Percentiles rank a stretch among this genome's conserved stretches.
Conservation (phyloP, 2,113 vertebrate genomes). For the Empidonax alnorum region DNA sequence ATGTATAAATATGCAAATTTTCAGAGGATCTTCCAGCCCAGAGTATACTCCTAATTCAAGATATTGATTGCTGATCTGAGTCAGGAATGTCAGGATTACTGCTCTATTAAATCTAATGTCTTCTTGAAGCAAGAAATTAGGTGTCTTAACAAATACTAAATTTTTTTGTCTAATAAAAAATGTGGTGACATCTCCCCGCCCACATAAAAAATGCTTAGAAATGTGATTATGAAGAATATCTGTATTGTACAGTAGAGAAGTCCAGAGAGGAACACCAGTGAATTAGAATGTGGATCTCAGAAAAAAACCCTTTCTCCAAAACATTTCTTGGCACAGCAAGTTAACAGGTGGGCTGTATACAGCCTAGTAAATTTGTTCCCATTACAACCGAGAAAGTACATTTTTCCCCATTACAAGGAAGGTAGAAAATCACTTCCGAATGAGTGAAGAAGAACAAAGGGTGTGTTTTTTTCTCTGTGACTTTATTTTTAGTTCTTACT, state of each 20-base stretch:
- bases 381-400: not conserved
- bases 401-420: not conserved
- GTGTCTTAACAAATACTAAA: conserved; percentile 41
- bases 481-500: not conserved
- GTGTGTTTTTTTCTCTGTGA: not conserved
- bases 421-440: not conserved
- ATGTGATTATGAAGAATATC: conserved; percentile 18
- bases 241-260: not conserved
- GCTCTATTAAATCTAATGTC: conserved; percentile 67
- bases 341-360: conserved; percentile 7
- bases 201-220: conserved; percentile 22
- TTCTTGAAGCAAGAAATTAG: conserved; percentile 60
- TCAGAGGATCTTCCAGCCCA: conserved; percentile 24
- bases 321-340: not conserved
- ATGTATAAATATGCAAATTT: conserved; percentile 51
- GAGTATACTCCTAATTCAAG: conserved; percentile 46
- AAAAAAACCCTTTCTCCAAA: not conserved
- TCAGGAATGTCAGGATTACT: conserved; percentile 29
- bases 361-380: not conserved
- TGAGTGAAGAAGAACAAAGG: not conserved
- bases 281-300: not conserved
- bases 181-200: not conserved
- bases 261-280: not conserved
- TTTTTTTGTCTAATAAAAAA: conserved; percentile 62
- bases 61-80: conserved; percentile 47